A percentile compares a stretch with the other conserved stretches of the same genome.
These are phyloP conservation scores for Trypoxylus dichotomus DNA, from an alignment of 1,140 invertebrate genomes.

Conservation along the genomic window DNA sequence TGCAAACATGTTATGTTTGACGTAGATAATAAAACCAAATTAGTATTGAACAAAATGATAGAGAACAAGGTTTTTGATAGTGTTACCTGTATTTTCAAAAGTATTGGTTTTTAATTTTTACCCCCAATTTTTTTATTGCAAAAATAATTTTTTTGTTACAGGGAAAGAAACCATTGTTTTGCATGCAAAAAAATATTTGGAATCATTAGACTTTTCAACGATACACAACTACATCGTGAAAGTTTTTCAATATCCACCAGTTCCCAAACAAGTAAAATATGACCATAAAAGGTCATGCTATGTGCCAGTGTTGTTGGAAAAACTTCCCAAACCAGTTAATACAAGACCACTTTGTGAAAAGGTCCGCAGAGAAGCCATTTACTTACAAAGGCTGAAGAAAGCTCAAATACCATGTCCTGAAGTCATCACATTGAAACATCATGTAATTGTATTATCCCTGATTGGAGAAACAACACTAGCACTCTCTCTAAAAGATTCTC, in stretches of 20 bases:
- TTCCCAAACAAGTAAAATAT: not conserved
- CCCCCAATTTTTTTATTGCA: too few species aligned
- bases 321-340: not conserved
- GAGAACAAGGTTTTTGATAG: not conserved
- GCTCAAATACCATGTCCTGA: slow-evolving; percentile 79
- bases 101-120: too few species aligned
- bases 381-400: slow-evolving; percentile 71
- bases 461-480: slow-evolving; percentile 80
- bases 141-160: too few species aligned
- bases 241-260: too few species aligned
- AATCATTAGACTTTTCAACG: too few species aligned
- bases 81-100: not conserved
- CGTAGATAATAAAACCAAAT: not conserved
- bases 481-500: slow-evolving; percentile 80
- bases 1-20: not conserved
- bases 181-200: too few species aligned
- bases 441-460: slow-evolving; percentile 87
- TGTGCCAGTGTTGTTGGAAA: not conserved
- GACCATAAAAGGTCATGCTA: not conserved
- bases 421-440: slow-evolving; percentile 80
- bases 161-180: too few species aligned
- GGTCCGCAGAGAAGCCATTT: not conserved
- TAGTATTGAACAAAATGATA: not conserved
- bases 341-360: not conserved
- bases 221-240: too few species aligned